Base-by-base conservation (phyloP, 2,113 vertebrate genomes). In the Cryptotis parvus region DNA sequence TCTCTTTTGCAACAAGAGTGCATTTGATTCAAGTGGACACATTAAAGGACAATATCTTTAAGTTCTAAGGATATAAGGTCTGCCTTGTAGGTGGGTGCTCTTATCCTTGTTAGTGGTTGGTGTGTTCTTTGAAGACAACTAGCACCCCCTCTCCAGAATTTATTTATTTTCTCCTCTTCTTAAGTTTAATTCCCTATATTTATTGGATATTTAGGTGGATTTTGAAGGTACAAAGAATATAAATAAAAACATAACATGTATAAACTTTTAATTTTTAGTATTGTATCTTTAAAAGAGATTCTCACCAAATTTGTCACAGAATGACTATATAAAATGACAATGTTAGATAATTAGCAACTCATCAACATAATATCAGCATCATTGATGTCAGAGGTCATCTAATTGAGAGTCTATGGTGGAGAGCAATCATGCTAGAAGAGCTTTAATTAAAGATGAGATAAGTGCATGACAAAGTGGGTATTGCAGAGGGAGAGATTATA, bases 191-290 rank as follows among this genome's bases (percentile, higher is more conserved):
- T 91, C 80, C 14, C 6, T 87, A 35, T 66, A 63, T 63, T 76
- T 49, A 74, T 61, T 87, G 70, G 0, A n/a, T 74, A 16, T 76
- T 58, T 20, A 66, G n/a, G 4, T 70, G 55, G 55, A 45, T 12
- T 72, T 85, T 63, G 39, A 74, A 37, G 49, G 37, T 58, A 58
- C 31, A 86, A 4, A 80, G 75, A 95, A 89, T 63, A 90, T 26
- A 91, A 90, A 77, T 76, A 20, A 63, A 89, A 81, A 76, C 87
- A 45, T 55, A 10, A 86, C 52, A 73, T 55, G 41, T 58, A 69
- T 27, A 76, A 77, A 82, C 5, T 72, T 94, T 86, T 49, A 80
- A 49, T 76, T 86, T 94, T 87, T 83, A 92, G 86, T 73, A 35
- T 63, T 45, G 77, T 73, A 81, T 33, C 45, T 45, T 92, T 91